These are phyloP conservation scores for Cuniculus paca DNA, from an alignment of 2,797 vertebrate species.

Conservation along the genomic window DNA sequence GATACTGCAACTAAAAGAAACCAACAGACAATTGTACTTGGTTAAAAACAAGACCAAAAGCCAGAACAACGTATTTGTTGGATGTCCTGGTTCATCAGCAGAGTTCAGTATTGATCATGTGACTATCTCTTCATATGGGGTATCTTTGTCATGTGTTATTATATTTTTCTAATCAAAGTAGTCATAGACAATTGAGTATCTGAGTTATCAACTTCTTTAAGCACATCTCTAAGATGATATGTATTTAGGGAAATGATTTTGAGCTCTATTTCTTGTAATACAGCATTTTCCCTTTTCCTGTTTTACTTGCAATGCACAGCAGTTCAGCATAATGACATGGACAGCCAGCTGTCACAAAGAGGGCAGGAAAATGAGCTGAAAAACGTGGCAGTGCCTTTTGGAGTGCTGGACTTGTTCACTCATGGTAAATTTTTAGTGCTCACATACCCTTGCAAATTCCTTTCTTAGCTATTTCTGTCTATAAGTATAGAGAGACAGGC, in stretches of 20 bases:
- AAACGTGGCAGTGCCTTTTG: rapidly evolving
- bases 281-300: not conserved
- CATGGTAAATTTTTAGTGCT: not conserved
- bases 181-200: not conserved
- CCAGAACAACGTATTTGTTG: not conserved
- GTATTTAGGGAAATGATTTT: not conserved
- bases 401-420: not conserved
- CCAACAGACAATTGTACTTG: not conserved
- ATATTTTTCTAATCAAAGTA: not conserved
- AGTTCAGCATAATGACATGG: not conserved
- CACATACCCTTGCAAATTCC: not conserved
- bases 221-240: not conserved
- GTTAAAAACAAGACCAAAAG: slow-evolving; percentile 21
- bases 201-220: not conserved
- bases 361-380: not conserved
- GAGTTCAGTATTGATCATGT: not conserved
- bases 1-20: not conserved
- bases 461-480: not conserved
- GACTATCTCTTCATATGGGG: not conserved
- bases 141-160: not conserved
- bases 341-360: not conserved
- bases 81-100: not conserved
- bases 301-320: not conserved
- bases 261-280: not conserved
- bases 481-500: not conserved